Conservation (phyloP, 53 echinoderm and acorn worm species). For the Luidia sarsii region DNA sequence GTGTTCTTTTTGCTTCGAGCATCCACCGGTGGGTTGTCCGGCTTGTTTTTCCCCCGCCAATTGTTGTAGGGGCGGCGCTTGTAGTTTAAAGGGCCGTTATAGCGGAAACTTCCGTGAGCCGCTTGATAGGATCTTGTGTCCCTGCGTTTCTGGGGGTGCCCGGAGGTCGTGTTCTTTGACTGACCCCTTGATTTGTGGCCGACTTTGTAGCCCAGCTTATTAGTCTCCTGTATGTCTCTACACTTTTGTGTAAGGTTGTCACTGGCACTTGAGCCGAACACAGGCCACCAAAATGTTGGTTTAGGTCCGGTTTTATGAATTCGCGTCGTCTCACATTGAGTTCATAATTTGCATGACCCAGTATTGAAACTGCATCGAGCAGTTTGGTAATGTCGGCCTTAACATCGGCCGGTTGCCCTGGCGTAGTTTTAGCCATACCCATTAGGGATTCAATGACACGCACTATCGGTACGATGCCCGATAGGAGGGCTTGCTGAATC, state of each 20-base stretch:
- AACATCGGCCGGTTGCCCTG: not conserved
- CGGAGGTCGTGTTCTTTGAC: no score
- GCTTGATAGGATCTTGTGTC: not conserved
- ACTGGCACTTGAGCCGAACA: not conserved
- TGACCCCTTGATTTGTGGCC: no score
- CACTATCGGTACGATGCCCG: not conserved
- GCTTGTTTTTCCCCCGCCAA: not conserved
- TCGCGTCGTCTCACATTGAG: not conserved
- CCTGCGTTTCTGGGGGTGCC: no score
- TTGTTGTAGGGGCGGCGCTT: not conserved
- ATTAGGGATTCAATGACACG: not conserved
- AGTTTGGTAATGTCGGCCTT: not conserved
- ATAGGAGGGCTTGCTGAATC: not conserved
- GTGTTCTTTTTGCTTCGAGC: not conserved
- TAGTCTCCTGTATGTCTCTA: not conserved
- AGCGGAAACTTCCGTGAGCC: not conserved
- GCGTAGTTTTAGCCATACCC: not conserved
- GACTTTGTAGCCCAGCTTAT: not conserved
- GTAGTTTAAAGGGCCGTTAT: not conserved
- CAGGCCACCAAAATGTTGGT: no score
- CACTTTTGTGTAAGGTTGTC: slow-evolving; percentile 10
- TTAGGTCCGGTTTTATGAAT: not conserved
- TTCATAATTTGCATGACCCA: not conserved
- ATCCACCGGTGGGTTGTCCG: not conserved
- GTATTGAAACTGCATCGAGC: not conserved